Evolutionary conservation across 2,888 invertebrate genomes (phyloP).

Genomic region (Synanthedon formicaeformis): DNA sequence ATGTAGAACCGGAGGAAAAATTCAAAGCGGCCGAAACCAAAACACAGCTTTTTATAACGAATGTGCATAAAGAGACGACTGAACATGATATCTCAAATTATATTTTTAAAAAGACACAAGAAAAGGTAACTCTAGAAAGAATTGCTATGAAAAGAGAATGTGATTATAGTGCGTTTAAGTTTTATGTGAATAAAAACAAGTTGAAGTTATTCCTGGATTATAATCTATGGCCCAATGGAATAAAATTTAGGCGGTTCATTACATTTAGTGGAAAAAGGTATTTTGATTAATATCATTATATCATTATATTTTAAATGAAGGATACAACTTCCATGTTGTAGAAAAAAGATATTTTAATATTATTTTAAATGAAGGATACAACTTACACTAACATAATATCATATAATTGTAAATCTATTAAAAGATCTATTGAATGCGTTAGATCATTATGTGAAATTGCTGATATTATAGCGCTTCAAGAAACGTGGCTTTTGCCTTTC

Average conservation of each 20-base stretch:
- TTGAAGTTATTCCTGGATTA: background rate
- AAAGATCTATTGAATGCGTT: background rate
- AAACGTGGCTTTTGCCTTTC: too few relatives aligned
- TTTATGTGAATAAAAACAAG: too few relatives aligned
- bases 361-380: too few relatives aligned
- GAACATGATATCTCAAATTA: background rate
- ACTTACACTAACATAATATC: background rate
- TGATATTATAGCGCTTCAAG: slow-evolving; percentile 4
- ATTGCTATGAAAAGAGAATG: background rate
- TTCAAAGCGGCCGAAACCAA: background rate
- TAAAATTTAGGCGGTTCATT: background rate
- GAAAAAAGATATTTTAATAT: too few relatives aligned
- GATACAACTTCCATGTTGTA: too few relatives aligned
- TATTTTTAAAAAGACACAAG: background rate
- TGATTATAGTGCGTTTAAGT: too few relatives aligned
- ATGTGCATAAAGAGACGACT: slow-evolving; percentile 4
- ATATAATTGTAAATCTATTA: background rate
- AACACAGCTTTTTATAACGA: slow-evolving; percentile 5
- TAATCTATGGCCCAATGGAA: too few relatives aligned
- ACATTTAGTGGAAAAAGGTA: background rate
- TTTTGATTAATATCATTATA: background rate
- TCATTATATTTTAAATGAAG: background rate
- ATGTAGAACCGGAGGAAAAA: background rate
- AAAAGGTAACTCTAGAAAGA: background rate
- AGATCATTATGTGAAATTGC: background rate